Base-by-base conservation (phyloP, 2,113 vertebrate species). In the Lota lota region DNA sequence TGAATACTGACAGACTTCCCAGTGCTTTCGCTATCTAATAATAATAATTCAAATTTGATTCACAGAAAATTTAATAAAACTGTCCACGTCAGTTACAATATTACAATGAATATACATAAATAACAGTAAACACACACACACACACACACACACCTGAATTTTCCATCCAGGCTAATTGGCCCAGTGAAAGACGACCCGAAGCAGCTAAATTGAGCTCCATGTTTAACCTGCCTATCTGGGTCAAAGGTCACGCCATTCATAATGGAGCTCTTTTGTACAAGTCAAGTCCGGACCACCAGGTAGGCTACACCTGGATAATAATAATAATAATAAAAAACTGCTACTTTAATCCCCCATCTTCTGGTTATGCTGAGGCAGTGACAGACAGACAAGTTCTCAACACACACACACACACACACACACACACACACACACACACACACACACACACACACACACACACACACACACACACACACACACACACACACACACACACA, bases 261-360 rank as follows among this genome's bases (percentile, higher is more conserved):
- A 71, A 74, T 61, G 62, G 70, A 66, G 64, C 40, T 50, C 75
- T 70, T 67, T 78, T 79, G 69, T 81, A 63, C 62, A 24, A 5
- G 60, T 59, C 22, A 57, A 50, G 67, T 56, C 73, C 20, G 74
- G 79, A 87, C 81, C 86, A 85, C 86, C 79, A 16, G 67, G 62
- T 5, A 3, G 62, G 79, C 50, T 66, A 80, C 83, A 87, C 80
- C 85, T 84, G 83, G 69, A 68, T 64, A 7, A 61, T 51, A 74
- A 66, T 56, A 70, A 69, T 83, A 18, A 47, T 11, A n/a, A 59
- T 12, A 60, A 40, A 36, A 76, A 72, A 68, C 60, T 28, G 61
- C 10, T 15, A 62, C 6, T 1, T 47, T 47, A 47, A 47, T 47
- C 40, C 40, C 63, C 72, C 50, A 65, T 73, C 62, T n/a, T 58